phyloP scores from a whole-genome alignment of 2,888 invertebrate genomes.

The Eurytoma adleriae region DNA sequence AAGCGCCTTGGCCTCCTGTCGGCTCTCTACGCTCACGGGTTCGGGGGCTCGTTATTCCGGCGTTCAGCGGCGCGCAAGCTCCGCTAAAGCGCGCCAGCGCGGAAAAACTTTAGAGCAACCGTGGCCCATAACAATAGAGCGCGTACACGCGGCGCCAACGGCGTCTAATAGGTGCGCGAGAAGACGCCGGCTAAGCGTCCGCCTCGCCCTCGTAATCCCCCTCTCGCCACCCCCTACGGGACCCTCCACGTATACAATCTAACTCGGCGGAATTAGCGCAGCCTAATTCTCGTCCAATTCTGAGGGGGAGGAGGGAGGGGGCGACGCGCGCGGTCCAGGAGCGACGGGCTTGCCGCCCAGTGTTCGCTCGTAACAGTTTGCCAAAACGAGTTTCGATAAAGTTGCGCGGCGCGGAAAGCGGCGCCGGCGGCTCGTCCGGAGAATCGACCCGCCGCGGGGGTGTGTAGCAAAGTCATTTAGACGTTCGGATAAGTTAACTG shows the following conservation, averaged over 20 bases:
- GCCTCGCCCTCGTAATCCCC: background rate
- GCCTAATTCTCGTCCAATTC: constrained; percentile 16
- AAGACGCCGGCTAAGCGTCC: background rate
- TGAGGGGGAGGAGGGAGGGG: background rate
- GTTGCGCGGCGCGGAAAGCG: constrained; percentile 62
- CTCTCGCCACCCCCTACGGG: background rate
- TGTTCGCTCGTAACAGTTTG: constrained; percentile 59
- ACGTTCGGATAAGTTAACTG: constrained; percentile 67
- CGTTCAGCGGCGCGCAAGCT: too few relatives aligned
- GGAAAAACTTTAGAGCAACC: too few relatives aligned
- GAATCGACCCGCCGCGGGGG: constrained; percentile 40
- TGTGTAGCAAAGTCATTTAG: constrained; percentile 58
- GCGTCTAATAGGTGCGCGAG: too few relatives aligned
- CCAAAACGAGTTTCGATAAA: constrained; percentile 71
- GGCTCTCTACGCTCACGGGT: too few relatives aligned
- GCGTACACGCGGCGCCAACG: too few relatives aligned
- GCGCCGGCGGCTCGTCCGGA: constrained; percentile 4
- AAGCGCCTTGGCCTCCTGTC: too few relatives aligned
- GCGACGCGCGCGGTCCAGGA: background rate
- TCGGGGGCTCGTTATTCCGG: too few relatives aligned
- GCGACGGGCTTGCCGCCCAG: constrained; percentile 8
- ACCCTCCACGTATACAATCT: constrained; percentile 19
- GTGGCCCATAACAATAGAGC: too few relatives aligned
- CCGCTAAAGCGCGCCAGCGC: too few relatives aligned
- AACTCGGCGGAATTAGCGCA: constrained; percentile 34